Percentiles rank a stretch among this genome's conserved stretches.
These are phyloP conservation scores for Zonotrichia leucophrys DNA, from an alignment of 2,113 vertebrate genomes.

Conservation along the genomic window DNA sequence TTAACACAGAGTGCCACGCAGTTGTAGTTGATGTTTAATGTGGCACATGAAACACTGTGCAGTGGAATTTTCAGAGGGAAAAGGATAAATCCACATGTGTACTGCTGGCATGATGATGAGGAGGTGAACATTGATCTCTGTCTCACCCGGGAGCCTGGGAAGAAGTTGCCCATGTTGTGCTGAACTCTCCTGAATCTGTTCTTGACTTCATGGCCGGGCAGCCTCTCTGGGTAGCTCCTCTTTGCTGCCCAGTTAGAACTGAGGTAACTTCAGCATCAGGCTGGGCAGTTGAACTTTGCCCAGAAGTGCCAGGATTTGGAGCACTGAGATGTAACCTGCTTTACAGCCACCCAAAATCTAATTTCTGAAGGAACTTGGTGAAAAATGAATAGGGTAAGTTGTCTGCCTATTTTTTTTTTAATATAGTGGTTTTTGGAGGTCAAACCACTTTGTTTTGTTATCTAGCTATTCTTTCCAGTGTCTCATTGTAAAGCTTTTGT, in stretches of 20 bases:
- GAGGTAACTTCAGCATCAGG: not conserved
- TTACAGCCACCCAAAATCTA: not conserved
- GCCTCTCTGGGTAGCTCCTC: not conserved
- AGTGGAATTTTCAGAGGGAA: not conserved
- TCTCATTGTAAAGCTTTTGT: conserved; percentile 11
- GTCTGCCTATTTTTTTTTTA: not conserved
- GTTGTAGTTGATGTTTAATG: not conserved
- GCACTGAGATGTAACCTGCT: not conserved
- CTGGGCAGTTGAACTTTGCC: not conserved
- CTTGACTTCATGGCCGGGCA: not conserved
- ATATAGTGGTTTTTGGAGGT: not conserved
- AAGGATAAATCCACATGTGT: fast-evolving
- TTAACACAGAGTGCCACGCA: not conserved
- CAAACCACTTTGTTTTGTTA: not conserved
- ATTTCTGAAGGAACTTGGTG: not conserved
- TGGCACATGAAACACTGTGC: not conserved
- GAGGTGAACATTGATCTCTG: fast-evolving
- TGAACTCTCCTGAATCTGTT: not conserved
- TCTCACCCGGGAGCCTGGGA: not conserved
- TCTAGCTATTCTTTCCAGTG: not conserved
- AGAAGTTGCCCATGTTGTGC: not conserved
- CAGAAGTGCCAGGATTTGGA: not conserved
- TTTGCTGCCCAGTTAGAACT: not conserved
- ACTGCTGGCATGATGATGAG: not conserved
- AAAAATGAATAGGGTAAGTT: not conserved